A percentile compares a stretch with the other conserved stretches of the same genome.
phyloP scores from a whole-genome alignment of 2,113 vertebrate species.

The Sarotherodon lohbergeri region DNA sequence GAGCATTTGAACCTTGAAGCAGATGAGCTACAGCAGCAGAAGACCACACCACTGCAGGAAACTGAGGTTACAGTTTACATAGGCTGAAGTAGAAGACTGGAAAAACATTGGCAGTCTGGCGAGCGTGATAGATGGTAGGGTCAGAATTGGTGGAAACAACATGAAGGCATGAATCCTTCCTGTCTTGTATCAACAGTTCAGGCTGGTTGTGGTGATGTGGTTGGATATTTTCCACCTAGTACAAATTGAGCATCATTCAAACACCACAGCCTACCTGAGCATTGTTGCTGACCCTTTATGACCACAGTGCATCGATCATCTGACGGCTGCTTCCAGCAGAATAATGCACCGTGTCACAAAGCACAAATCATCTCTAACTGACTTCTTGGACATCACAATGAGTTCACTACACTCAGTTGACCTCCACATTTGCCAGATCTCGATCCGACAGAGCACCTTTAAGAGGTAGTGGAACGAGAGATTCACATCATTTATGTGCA shows the following conservation, averaged over 20 bases:
- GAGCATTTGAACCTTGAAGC: rapidly evolving
- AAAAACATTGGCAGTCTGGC: rapidly evolving
- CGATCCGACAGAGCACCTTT: neutral
- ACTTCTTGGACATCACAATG: neutral
- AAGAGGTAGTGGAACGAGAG: neutral
- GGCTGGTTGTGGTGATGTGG: neutral
- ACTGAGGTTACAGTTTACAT: neutral
- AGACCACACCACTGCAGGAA: neutral
- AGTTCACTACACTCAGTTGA: rapidly evolving
- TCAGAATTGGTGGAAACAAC: neutral
- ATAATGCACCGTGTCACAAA: neutral
- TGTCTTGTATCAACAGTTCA: neutral
- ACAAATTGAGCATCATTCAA: neutral
- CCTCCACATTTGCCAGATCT: neutral
- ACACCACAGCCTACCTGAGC: neutral
- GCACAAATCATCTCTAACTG: neutral
- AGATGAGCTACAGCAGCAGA: neutral
- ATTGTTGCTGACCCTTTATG: neutral
- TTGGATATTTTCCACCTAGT: rapidly evolving
- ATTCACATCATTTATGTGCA: neutral
- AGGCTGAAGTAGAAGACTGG: neutral
- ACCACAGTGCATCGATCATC: neutral
- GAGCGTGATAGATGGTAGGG: neutral
- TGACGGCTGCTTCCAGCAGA: neutral
- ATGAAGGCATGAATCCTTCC: neutral